phyloP scores from a whole-genome alignment of 2,113 vertebrate species.

The Apodemus sylvaticus region DNA sequence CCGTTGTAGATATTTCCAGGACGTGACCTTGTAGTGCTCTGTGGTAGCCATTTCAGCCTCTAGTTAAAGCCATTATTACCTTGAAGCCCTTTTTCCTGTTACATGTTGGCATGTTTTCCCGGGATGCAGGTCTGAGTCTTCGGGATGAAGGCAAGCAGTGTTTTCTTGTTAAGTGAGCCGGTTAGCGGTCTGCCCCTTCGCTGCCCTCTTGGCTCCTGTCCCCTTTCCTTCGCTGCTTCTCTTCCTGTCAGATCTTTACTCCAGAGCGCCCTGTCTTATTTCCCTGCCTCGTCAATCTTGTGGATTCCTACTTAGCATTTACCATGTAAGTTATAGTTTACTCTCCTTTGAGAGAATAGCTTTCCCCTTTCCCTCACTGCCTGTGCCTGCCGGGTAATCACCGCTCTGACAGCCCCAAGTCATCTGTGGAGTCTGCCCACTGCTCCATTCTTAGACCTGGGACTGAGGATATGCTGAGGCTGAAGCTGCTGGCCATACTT shows the following conservation, averaged over 20 bases:
- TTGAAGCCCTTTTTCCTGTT: conserved; percentile 26
- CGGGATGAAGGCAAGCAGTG: conserved; percentile 15
- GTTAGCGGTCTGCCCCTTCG: neutral
- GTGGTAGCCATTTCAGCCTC: neutral
- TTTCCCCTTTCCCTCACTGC: neutral
- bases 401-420: neutral
- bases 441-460: conserved; percentile 23
- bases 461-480: neutral
- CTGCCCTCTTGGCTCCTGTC: neutral
- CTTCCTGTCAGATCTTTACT: neutral
- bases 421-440: neutral
- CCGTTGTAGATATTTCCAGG: neutral
- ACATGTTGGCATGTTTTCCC: neutral
- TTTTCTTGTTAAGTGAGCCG: conserved; percentile 38
- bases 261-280: neutral
- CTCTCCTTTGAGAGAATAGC: neutral
- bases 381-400: neutral
- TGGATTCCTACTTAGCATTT: neutral
- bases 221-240: neutral
- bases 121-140: conserved; percentile 11
- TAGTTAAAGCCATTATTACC: neutral
- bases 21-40: neutral
- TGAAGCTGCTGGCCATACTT: neutral
- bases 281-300: neutral
- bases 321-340: neutral